phyloP scores from a whole-genome alignment of 2,113 vertebrate genomes.

The Thinocorus orbignyianus region DNA sequence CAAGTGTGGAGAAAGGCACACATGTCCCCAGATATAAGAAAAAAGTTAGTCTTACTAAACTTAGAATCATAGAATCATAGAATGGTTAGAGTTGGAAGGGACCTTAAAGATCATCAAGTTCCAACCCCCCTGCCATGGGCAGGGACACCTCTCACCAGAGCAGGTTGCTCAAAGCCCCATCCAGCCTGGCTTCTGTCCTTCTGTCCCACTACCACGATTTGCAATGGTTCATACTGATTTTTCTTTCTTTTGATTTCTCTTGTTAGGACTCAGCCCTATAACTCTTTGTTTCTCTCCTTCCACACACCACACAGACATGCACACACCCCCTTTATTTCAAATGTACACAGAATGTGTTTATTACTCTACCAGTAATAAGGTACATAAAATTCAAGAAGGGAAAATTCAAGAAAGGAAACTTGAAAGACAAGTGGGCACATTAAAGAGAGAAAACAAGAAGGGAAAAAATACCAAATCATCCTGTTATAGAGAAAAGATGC shows the following conservation, averaged over 20 bases:
- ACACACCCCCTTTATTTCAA: background rate
- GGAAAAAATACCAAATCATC: background rate
- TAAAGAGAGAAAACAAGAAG: background rate
- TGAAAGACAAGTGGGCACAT: background rate
- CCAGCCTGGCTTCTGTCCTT: no score
- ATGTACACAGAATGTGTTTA: background rate
- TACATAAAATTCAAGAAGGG: background rate
- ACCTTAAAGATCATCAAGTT: no score
- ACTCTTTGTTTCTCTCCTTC: no score
- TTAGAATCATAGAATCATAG: no score
- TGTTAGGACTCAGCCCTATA: background rate
- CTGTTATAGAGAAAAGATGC: background rate
- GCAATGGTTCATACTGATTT: background rate
- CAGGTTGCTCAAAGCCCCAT: no score
- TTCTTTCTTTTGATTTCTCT: background rate
- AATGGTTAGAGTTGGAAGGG: no score
- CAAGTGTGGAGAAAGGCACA: background rate
- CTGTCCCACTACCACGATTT: background rate
- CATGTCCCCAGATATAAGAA: fast-evolving
- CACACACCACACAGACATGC: no score
- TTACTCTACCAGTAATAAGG: background rate
- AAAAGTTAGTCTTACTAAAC: background rate
- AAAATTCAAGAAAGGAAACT: background rate
- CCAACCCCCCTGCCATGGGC: no score
- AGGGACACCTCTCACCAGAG: no score